Evolutionary conservation across 1,140 invertebrate species (phyloP), one percentile per base, ranked within the genome.

Genomic region (Dufourea novaeangliae): DNA sequence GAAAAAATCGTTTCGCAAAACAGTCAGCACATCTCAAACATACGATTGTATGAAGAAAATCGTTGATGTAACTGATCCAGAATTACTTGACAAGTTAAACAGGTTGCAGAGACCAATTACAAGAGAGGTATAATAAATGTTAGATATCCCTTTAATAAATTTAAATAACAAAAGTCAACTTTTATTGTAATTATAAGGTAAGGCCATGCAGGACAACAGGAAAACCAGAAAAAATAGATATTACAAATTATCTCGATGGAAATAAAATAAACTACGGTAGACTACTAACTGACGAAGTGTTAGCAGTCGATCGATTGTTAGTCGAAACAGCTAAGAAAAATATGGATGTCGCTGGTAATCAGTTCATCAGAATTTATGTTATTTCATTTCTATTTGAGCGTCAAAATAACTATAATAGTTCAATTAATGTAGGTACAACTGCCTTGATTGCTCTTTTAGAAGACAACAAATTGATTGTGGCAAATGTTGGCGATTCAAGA

Each of bases 401-500:
- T 29, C 44, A 52, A 64, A 80, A 62, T 80, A 46, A 57, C 7
- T 70, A 25, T 52, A 12, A 27, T 17, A 52, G 52, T 76, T 32
- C 17, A 59, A 17, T 34, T 14, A 20, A 85, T 86, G 68, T 84
- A 95, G 96, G 98, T n/a, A 98, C 97, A 25, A 99, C 98, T 66
- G 97, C 97, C 1, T 92, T 99, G 20, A 96, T 99, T 79, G 98
- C 97, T 41, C 90, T 98, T 25, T 91, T 98, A 76, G 96, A 98
- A 91, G 95, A 95, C 37, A 95, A 95, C 82, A 94, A 95, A 83
- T 90, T 99, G 59, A 96, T 97, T 78, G 97, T 99, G 32, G 98
- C 98, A 10, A 99, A 99, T 94, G 97, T 99, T 34, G 98, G 98
- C 11, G 98, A 99, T 91, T 99, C 98, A 0, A 93, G 98, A 83